Base-by-base conservation (phyloP, 1,140 invertebrate species). In the Brachionus plicatilis region DNA sequence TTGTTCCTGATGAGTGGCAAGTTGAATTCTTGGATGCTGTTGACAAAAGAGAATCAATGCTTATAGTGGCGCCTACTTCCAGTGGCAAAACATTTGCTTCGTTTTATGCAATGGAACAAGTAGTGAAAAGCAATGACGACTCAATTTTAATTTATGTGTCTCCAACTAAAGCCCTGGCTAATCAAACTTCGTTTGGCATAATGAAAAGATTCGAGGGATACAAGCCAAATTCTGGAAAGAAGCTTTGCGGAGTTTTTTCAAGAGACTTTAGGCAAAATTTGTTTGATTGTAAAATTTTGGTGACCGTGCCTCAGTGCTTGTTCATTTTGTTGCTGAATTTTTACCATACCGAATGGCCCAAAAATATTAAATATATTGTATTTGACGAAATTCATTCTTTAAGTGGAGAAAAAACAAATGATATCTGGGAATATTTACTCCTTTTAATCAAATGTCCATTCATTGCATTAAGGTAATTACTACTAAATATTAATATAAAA, bases 31-130 rank as follows among this genome's bases (percentile, higher is more conserved):
- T 79, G 8, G 47, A 79, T 60, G 75, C 75, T n/a, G 29, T 79
- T 4, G 75, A 79, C 56, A 79, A 79, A 56, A 53, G 37, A 17
- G 47, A 79, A 11, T 79, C 75, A 5, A 79, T 79, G 27, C 2
- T 79, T 45, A 79, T 79, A 33, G 50, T 79, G 2, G 75, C 75
- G 20, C 75, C 75, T 11, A 79, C 75, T 29, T 53, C 75, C 12
- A 56, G 20, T n/a, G 75, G 75, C n/a, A 79, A 79, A 56, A 79
- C 75, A n/a, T 79, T 20, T 56, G 37, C 75, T n/a, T 79, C 75
- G 14, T 79, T 56, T 56, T 79, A 79, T 79, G 75, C 75, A 56
- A 79, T 79, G 75, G 27, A 79, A 56, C 24, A 79, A 50, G 29
- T 79, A n/a, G 8, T 79, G 1, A 56, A 79, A 56, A 14, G 6